Base-by-base conservation (phyloP, 2,113 vertebrate genomes). In the Nycticebus coucang region DNA sequence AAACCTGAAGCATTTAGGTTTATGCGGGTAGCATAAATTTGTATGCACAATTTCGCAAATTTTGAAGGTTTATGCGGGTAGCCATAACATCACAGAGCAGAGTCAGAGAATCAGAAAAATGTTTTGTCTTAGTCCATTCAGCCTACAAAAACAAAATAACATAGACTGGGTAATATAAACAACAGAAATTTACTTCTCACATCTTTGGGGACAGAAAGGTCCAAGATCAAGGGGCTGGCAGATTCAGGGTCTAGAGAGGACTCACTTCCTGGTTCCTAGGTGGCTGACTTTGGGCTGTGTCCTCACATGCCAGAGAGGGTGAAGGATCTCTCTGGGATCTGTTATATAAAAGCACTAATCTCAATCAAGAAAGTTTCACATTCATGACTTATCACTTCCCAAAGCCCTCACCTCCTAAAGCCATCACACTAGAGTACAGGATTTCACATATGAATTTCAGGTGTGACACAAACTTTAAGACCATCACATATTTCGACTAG, bases 101-200 rank as follows among this genome's bases (percentile, higher is more conserved):
- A 89, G 69, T 75, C 69, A 59, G 8, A 81, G 88, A 92, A 93
- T 57, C 13, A 81, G 57, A 92, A 83, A 83, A 71, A 19, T 35
- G 9, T 3, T 1, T 41, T 71, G 4, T 21, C 30, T 64, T 62
- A 19, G 15, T 64, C 59, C 60, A 22, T 57, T 79, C 30, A 13
- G 10, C 33, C 18, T 79, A 21, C 15, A 41, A 41, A 69, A 78
- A 21, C 24, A 69, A 60, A 78, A 35, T 93, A 14, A 30, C 4
- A 41, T 28, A 72, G 28, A 22, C n/a, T 84, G 7, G 11, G 0
- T 78, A 15, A 21, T 26, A 64, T 72, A 71, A 69, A n/a, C 18
- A 83, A 72, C 2, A 28, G 18, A 62, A 74, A 37, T 13, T 22
- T 37, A 69, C 72, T 89, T 60, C 18, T 60, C 62, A 71, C 7